These are phyloP conservation scores for Amphiduros pacificus DNA, from an alignment of 2,888 invertebrate genomes.

Conservation along the genomic window DNA sequence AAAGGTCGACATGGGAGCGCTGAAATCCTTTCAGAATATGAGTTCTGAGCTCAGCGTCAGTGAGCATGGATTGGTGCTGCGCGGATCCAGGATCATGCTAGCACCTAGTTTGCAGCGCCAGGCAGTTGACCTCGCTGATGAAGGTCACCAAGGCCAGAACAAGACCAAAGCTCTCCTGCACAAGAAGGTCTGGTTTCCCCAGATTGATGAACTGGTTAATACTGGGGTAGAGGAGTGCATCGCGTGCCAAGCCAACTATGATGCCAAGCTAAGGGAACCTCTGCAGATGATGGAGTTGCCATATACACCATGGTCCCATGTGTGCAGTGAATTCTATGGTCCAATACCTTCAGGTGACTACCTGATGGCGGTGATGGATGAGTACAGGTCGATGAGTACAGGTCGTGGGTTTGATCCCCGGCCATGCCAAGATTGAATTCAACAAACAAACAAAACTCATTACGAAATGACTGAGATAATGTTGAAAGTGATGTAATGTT, in stretches of 20 bases:
- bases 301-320: neutral
- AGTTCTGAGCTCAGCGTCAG: neutral
- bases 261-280: neutral
- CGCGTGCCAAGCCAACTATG: neutral
- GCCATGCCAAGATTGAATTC: no score
- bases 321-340: neutral
- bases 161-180: neutral
- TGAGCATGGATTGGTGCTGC: neutral
- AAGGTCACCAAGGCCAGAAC: neutral
- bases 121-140: neutral
- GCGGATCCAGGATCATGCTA: neutral
- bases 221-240: neutral
- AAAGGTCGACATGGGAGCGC: no score
- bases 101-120: neutral
- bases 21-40: no score
- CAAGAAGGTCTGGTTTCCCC: neutral
- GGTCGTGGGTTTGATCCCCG: no score
- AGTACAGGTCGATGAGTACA: no score
- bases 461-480: no score
- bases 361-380: neutral
- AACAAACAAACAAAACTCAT: no score
- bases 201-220: neutral
- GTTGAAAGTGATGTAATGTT: no score
- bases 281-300: neutral
- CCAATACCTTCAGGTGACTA: neutral